A percentile compares a stretch with the other conserved stretches of the same genome.
Conservation (phyloP, 2,888 invertebrate genomes). For the Oxyteleia sp. region DNA sequence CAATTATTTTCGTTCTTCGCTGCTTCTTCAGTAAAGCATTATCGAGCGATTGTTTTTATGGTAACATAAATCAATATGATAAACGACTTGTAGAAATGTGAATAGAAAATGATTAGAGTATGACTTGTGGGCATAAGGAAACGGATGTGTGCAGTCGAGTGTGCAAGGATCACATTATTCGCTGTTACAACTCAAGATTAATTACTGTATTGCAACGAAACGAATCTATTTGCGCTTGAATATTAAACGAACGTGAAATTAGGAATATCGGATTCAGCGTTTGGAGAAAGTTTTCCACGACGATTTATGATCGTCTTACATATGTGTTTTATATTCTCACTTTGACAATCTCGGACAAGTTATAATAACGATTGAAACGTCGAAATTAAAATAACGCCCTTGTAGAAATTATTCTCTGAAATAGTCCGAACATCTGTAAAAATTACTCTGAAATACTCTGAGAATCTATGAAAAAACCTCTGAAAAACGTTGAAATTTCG, state of each 20-base stretch:
- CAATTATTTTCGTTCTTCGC: conserved; percentile 31
- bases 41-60: conserved; percentile 58
- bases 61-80: conserved; percentile 62
- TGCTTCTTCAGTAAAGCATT: conserved; percentile 51
- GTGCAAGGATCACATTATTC: conserved; percentile 51
- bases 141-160: conserved; percentile 52
- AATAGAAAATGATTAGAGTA: conserved; percentile 65
- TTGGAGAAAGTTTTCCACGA: conserved; percentile 6
- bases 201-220: conserved; percentile 44
- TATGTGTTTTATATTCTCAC: neutral
- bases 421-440: no score
- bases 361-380: neutral
- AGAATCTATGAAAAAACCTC: no score
- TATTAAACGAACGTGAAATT: conserved; percentile 26
- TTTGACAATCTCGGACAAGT: neutral
- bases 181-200: conserved; percentile 48
- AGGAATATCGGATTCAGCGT: neutral
- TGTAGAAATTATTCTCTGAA: no score
- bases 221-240: conserved; percentile 45
- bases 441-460: no score
- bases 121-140: conserved; percentile 51
- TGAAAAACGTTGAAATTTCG: no score
- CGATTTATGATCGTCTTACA: neutral
- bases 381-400: neutral
- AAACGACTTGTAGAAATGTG: conserved; percentile 64